phyloP scores from a whole-genome alignment of 2,113 vertebrate genomes.

The Anarrhichthys ocellatus region DNA sequence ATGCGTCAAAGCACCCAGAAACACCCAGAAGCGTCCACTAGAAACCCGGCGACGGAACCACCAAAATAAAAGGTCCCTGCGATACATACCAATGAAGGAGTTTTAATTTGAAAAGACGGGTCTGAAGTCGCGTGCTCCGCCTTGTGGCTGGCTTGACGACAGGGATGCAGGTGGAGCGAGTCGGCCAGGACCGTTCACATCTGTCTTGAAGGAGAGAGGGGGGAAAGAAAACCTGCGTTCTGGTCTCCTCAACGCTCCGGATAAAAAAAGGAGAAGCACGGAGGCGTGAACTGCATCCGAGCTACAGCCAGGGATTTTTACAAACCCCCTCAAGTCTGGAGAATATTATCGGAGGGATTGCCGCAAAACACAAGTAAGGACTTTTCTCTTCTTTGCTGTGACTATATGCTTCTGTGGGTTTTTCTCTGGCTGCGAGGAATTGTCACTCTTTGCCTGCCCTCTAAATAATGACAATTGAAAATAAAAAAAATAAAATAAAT shows the following conservation, averaged over 20 bases:
- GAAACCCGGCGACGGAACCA: background rate
- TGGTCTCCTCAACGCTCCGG: constrained; percentile 67
- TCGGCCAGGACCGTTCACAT: constrained; percentile 78
- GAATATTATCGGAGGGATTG: constrained; percentile 65
- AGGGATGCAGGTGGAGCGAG: constrained; percentile 81
- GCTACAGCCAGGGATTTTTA: constrained; percentile 73
- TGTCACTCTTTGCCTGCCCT: constrained; percentile 16
- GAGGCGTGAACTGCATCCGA: constrained; percentile 36
- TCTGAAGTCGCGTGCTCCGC: background rate
- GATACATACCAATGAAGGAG: fast-evolving
- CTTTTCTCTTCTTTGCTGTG: constrained; percentile 70
- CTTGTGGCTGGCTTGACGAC: constrained; percentile 42
- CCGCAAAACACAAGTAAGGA: constrained; percentile 79
- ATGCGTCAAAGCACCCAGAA: constrained; percentile 43
- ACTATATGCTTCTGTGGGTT: constrained; percentile 21
- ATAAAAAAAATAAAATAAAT: background rate
- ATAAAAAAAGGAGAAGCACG: constrained; percentile 60
- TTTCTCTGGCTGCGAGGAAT: constrained; percentile 12
- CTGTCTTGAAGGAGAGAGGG: constrained; percentile 77
- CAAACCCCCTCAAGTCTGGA: constrained; percentile 60
- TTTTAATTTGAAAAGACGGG: constrained; percentile 60
- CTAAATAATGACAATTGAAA: constrained; percentile 1
- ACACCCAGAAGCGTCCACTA: background rate
- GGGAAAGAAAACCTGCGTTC: constrained; percentile 61
- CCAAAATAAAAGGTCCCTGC: constrained; percentile 56